These are phyloP conservation scores for Hydrolagus colliei DNA, from an alignment of 2,797 vertebrate species.

Conservation along the genomic window DNA sequence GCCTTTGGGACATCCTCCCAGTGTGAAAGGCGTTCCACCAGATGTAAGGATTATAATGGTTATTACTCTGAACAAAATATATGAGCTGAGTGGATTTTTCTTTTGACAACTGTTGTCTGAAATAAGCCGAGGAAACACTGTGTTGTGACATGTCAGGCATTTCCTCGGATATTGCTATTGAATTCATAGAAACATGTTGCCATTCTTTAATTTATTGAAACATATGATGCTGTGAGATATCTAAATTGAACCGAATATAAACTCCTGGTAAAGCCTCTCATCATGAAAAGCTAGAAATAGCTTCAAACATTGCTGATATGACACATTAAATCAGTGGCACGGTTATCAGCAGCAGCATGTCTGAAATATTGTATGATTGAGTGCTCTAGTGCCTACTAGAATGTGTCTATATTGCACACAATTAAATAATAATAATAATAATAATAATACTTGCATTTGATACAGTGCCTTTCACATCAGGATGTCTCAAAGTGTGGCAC, in stretches of 20 bases:
- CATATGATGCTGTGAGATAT: background rate
- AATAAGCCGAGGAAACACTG: background rate
- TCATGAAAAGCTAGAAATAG: background rate
- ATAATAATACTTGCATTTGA: too few relatives aligned
- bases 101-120: background rate
- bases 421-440: too few relatives aligned
- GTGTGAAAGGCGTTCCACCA: too few relatives aligned
- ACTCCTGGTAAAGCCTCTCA: background rate
- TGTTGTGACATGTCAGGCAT: background rate
- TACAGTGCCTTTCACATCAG: too few relatives aligned
- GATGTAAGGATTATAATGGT: too few relatives aligned
- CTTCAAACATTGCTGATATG: background rate
- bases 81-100: background rate
- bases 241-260: background rate
- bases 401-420: too few relatives aligned
- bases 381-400: background rate
- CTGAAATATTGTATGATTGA: background rate
- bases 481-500: too few relatives aligned
- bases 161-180: background rate
- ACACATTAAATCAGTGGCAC: background rate
- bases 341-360: background rate
- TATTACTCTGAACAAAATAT: background rate
- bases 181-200: background rate
- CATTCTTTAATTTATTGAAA: background rate
- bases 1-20: too few relatives aligned